Conservation (phyloP, 2,888 invertebrate genomes). For the Orthonychiurus folsomi region DNA sequence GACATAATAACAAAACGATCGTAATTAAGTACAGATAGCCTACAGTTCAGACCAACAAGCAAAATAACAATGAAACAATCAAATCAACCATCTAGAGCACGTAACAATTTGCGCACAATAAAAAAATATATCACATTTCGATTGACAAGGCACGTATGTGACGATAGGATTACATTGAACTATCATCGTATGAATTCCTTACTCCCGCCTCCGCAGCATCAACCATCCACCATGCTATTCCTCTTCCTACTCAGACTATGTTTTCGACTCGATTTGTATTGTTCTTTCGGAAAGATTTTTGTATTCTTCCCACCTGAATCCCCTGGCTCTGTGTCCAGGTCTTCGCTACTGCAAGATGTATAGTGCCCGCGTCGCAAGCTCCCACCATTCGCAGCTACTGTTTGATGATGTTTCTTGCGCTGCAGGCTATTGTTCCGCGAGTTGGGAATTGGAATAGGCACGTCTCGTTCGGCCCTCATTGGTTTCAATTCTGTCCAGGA, state of each 20-base stretch:
- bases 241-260: slow-evolving; percentile 32
- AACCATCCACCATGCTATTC: slow-evolving; percentile 23
- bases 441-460: slow-evolving; percentile 7
- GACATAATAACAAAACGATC: not conserved
- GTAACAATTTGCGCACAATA: too few relatives aligned
- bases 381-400: slow-evolving; percentile 17
- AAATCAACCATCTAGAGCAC: too few relatives aligned
- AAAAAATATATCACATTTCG: slow-evolving; percentile 33
- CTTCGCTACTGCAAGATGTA: slow-evolving; percentile 39
- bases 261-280: slow-evolving; percentile 38
- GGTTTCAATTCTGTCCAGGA: slow-evolving; percentile 36
- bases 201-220: too few relatives aligned
- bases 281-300: slow-evolving; percentile 40
- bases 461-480: slow-evolving; percentile 13
- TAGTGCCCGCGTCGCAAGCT: slow-evolving; percentile 37
- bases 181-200: not conserved
- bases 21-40: not conserved
- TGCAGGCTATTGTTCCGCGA: slow-evolving; percentile 38
- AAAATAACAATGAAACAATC: too few relatives aligned
- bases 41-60: not conserved
- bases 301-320: slow-evolving; percentile 33
- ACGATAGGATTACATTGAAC: not conserved
- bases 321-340: slow-evolving; percentile 28
- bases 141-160: slow-evolving; percentile 27
- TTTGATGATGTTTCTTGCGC: slow-evolving; percentile 31